Evolutionary conservation across 1,140 invertebrate species (phyloP).

Genomic region (Trichoplusia ni): DNA sequence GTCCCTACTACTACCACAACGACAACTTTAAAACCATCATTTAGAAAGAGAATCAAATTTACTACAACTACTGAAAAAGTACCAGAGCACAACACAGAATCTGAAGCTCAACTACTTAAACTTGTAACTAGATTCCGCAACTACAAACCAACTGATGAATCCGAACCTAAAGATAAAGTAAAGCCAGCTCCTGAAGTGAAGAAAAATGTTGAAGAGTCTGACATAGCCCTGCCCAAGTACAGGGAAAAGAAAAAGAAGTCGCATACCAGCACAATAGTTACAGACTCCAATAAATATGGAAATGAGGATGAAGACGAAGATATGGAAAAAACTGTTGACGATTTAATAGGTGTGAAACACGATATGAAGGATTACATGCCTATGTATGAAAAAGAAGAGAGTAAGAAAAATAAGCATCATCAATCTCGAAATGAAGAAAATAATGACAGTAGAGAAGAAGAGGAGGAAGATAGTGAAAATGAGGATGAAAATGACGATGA

Average conservation of each 20-base stretch:
- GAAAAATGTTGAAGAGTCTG: slow-evolving; percentile 28
- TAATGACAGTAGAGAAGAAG: slow-evolving; percentile 37
- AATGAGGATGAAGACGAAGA: slow-evolving; percentile 58
- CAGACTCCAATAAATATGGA: slow-evolving; percentile 70
- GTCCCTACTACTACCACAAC: slow-evolving; percentile 39
- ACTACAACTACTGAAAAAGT: slow-evolving; percentile 30
- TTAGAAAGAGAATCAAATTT: slow-evolving; percentile 43
- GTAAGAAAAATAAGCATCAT: slow-evolving; percentile 27
- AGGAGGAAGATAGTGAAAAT: slow-evolving; percentile 36
- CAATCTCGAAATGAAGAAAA: slow-evolving; percentile 26
- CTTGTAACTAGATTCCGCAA: slow-evolving; percentile 60
- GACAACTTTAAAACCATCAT: slow-evolving; percentile 35
- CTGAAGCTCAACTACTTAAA: slow-evolving; percentile 46
- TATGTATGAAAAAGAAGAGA: slow-evolving; percentile 61
- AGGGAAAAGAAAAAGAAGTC: slow-evolving; percentile 71
- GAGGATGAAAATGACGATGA: neutral
- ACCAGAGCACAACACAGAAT: slow-evolving; percentile 33
- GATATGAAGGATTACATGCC: slow-evolving; percentile 70
- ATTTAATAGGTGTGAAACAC: slow-evolving; percentile 64
- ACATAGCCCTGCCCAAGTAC: slow-evolving; percentile 52
- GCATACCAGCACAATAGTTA: slow-evolving; percentile 67
- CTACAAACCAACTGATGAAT: slow-evolving; percentile 30
- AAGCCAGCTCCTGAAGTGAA: slow-evolving; percentile 7
- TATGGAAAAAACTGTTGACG: slow-evolving; percentile 64
- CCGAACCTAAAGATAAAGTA: slow-evolving; percentile 14